Conservation (phyloP, 2,797 vertebrate genomes). For the Enteromius argenteus region DNA sequence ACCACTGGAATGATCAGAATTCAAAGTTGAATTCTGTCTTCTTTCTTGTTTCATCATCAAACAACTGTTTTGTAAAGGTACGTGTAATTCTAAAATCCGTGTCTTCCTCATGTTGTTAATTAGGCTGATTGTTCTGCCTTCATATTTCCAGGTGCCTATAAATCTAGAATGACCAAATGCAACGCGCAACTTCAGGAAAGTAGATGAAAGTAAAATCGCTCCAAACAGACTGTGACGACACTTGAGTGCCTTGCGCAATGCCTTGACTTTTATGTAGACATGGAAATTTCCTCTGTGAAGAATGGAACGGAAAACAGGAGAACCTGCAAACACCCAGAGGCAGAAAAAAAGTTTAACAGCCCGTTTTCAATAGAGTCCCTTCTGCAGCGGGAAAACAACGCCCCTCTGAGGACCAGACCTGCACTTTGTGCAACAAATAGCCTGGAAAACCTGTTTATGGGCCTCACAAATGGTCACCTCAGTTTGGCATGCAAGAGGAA, state of each 20-base stretch:
- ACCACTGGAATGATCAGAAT: background rate
- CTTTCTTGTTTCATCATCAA: too few species aligned
- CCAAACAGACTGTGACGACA: slow-evolving; percentile 22
- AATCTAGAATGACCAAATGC: too few species aligned
- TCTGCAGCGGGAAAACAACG: slow-evolving; percentile 8
- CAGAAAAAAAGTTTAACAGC: background rate
- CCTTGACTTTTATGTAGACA: background rate
- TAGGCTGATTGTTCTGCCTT: too few species aligned
- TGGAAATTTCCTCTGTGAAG: background rate
- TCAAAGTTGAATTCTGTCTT: too few species aligned
- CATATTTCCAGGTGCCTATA: too few species aligned
- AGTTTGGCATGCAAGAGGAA: background rate
- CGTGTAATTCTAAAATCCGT: too few species aligned
- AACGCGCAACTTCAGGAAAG: too few species aligned
- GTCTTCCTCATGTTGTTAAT: too few species aligned
- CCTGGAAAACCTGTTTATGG: background rate
- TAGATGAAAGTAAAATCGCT: slow-evolving; percentile 1
- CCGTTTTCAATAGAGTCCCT: slow-evolving; percentile 31
- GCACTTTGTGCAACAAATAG: background rate
- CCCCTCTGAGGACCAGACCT: background rate
- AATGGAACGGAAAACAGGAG: background rate
- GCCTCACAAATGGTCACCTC: too few species aligned
- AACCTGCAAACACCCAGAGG: background rate
- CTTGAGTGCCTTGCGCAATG: background rate
- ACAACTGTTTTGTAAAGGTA: too few species aligned